Conservation (phyloP, 2,888 invertebrate genomes). For the Ormyrus pomaceus region DNA sequence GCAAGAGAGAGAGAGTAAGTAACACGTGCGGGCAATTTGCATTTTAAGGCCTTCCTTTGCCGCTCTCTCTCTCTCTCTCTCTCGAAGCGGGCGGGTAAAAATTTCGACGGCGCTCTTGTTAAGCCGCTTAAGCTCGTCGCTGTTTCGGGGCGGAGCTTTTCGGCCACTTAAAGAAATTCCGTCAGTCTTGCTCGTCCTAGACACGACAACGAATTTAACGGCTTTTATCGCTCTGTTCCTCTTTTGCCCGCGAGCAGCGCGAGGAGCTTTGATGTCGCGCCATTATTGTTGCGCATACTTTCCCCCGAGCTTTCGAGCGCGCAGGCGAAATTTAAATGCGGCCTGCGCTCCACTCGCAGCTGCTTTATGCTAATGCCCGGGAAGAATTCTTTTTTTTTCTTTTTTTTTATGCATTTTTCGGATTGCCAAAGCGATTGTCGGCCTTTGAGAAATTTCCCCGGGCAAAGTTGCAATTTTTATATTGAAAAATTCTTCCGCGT, state of each 20-base stretch:
- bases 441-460: too few species aligned
- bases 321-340: too few species aligned
- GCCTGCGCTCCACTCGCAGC: too few species aligned
- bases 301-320: too few species aligned
- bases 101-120: constrained; percentile 29
- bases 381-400: too few species aligned
- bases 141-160: constrained; percentile 18
- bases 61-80: not conserved
- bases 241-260: not conserved
- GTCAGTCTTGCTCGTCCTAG: not conserved
- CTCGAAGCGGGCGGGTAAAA: constrained; percentile 13
- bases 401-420: too few species aligned
- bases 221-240: constrained; percentile 3
- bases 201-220: constrained; percentile 9
- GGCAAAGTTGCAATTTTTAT: too few species aligned
- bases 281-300: too few species aligned
- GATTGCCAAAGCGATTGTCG: too few species aligned
- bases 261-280: too few species aligned
- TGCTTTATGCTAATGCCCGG: too few species aligned
- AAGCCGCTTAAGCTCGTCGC: constrained; percentile 42
- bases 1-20: constrained; percentile 9
- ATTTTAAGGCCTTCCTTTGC: constrained; percentile 59
- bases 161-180: constrained; percentile 21
- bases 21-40: constrained; percentile 64
- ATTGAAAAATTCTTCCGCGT: too few species aligned